Conservation (phyloP, 2,888 invertebrate species). For the Erpobdella octoculata region DNA sequence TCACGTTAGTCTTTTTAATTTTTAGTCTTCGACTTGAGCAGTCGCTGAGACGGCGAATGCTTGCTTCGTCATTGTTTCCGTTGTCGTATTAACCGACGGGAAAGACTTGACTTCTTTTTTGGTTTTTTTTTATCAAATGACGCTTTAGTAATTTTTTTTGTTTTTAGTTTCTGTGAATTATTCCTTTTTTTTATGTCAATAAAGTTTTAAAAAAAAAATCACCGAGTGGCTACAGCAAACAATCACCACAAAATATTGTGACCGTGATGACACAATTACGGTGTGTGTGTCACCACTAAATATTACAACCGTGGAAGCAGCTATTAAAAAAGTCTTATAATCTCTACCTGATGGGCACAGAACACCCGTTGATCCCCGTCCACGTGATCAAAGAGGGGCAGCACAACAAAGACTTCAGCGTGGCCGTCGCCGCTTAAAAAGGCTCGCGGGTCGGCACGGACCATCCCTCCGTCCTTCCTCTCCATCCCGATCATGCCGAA, state of each 20-base stretch:
- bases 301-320: no score
- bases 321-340: background rate
- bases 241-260: no score
- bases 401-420: slow-evolving; percentile 35
- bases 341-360: slow-evolving; percentile 44
- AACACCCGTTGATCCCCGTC: slow-evolving; percentile 42
- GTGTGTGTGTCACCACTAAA: no score
- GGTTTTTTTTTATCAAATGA: background rate
- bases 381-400: slow-evolving; percentile 41
- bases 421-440: slow-evolving; percentile 32
- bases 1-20: slow-evolving; percentile 44
- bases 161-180: background rate
- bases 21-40: no score
- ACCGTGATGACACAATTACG: no score
- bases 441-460: no score
- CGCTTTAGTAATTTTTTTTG: background rate
- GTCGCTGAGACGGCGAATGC: no score
- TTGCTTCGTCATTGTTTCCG: background rate
- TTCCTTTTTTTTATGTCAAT: background rate
- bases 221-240: no score
- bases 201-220: no score
- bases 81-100: background rate
- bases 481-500: no score
- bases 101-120: background rate
- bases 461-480: no score